Evolutionary conservation across 2,888 invertebrate species (phyloP).

Genomic region (Limnephilus marmoratus): DNA sequence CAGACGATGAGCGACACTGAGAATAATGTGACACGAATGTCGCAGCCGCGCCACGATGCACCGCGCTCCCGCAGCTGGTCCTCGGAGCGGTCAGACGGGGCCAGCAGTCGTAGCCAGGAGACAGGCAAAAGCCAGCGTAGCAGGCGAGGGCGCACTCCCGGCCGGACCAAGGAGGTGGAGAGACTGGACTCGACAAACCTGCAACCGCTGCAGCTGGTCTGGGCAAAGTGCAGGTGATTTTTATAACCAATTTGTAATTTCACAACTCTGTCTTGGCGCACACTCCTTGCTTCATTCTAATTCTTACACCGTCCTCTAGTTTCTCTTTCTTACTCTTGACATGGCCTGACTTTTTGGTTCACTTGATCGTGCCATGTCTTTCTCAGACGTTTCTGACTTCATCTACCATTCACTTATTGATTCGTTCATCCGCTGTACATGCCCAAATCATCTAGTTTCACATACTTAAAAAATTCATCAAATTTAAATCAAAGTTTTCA

Average conservation of each 20-base stretch:
- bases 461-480: no score
- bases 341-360: no score
- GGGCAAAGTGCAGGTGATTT: slow-evolving; percentile 91
- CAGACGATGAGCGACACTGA: slow-evolving; percentile 71
- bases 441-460: no score
- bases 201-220: slow-evolving; percentile 93
- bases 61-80: slow-evolving; percentile 54
- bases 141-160: slow-evolving; percentile 74
- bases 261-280: no score
- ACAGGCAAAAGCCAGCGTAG: slow-evolving; percentile 71
- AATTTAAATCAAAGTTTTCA: no score
- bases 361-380: no score
- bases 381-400: no score
- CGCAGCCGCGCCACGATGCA: slow-evolving; percentile 39
- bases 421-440: no score
- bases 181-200: slow-evolving; percentile 74
- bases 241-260: slow-evolving; percentile 11
- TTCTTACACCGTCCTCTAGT: no score
- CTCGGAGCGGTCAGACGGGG: slow-evolving; percentile 60
- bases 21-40: slow-evolving; percentile 63
- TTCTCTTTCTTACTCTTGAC: no score
- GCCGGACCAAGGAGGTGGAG: slow-evolving; percentile 68
- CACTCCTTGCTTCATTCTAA: no score
- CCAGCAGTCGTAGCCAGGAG: slow-evolving; percentile 56
- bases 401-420: no score